Base-by-base conservation (phyloP, 2,113 vertebrate genomes). In the Neogobius melanostomus region DNA sequence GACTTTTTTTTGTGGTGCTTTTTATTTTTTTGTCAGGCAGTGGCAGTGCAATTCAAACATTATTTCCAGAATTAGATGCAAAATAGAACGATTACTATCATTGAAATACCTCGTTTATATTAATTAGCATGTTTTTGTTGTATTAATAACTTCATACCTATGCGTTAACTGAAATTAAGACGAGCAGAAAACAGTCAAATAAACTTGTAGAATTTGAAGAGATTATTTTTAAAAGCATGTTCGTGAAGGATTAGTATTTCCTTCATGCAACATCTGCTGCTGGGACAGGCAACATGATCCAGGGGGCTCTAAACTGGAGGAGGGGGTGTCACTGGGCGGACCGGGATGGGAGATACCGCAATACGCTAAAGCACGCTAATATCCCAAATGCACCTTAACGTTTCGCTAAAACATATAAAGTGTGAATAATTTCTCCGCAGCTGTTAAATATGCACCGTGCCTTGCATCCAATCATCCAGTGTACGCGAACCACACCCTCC, bases 231-330 rank as follows among this genome's bases (percentile, higher is more conserved):
- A 14, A 67, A 9, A 21, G 7, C 17, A 28, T 28, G 28, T 9
- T 54, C 56, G 16, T 48, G 17, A 67, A 69, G 17, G 15, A 48
- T 82, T 70, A 57, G 14, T 46, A 16, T 76, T 46, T 80, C 74
- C 67, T 79, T 50, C 49, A 1, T 71, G 65, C 61, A 69, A 72
- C 80, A 80, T 81, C 74, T 86, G 77, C 71, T 81, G 48, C 71
- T 68, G n/a, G 61, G 72, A 54, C 52, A 4, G 48, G 7, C 62
- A 60, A 77, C 54, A 16, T 11, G 52, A 56, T 44, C 50, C 47
- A 52, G n/a, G 70, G 60, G 42, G 65, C 45, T 51, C 62, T 16
- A 17, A 68, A 49, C 64, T 66, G 62, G 68, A 71, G 59, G 66
- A 52, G 44, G 56, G 56, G 66, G 50, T 62, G 66, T 74, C 68